phyloP scores from a whole-genome alignment of 2,797 vertebrate genomes.

The Ibycter americanus region DNA sequence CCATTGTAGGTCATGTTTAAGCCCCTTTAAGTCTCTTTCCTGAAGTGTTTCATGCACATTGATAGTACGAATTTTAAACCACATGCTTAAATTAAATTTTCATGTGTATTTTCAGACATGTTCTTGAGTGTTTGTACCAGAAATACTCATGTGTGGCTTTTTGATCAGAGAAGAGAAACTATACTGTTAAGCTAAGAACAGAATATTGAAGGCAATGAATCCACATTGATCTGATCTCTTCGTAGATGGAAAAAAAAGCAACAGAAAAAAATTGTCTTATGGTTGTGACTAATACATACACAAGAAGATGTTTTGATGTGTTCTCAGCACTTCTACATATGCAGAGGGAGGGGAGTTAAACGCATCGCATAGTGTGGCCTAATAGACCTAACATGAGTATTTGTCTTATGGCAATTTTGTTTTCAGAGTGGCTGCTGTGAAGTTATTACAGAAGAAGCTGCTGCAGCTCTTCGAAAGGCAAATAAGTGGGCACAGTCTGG shows the following conservation, averaged over 20 bases:
- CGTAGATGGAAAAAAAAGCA: not conserved
- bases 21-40: not conserved
- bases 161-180: not conserved
- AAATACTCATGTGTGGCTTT: not conserved
- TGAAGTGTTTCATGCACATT: not conserved
- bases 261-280: not conserved
- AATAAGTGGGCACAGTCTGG: slow-evolving; percentile 99
- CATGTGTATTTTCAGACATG: not conserved
- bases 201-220: not conserved
- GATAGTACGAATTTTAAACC: not conserved
- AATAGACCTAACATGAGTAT: not conserved
- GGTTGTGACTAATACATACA: not conserved
- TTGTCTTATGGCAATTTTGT: not conserved
- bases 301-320: not conserved
- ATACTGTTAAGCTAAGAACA: not conserved
- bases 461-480: slow-evolving; percentile 93
- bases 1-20: not conserved
- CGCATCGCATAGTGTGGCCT: not conserved
- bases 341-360: not conserved
- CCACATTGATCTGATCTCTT: not conserved
- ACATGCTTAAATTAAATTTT: not conserved
- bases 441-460: slow-evolving; percentile 94
- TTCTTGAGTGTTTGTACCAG: not conserved
- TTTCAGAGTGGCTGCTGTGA: slow-evolving; percentile 92
- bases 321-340: not conserved